These are phyloP conservation scores for Protobothrops flavoviridis DNA, from an alignment of 2,113 vertebrate species.

Conservation along the genomic window DNA sequence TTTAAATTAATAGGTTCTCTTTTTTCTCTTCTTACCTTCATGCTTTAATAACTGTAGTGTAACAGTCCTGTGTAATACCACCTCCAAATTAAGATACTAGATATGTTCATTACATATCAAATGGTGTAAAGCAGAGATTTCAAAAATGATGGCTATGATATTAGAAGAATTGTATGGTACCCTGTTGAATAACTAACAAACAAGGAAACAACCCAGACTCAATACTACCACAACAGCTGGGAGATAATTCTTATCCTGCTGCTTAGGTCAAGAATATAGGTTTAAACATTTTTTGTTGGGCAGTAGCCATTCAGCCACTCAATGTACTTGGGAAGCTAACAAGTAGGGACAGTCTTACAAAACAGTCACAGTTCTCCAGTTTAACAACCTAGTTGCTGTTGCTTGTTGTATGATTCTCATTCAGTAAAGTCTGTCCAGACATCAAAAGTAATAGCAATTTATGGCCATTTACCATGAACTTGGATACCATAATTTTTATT, in stretches of 20 bases:
- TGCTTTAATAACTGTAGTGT: not conserved
- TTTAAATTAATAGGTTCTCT: constrained; percentile 11
- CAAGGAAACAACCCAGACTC: not conserved
- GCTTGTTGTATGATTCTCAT: not conserved
- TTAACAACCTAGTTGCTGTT: not conserved
- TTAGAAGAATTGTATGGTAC: not conserved
- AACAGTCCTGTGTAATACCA: not conserved
- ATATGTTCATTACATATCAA: not conserved
- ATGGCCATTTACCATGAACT: not conserved
- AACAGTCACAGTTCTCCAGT: not conserved
- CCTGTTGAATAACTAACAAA: not conserved
- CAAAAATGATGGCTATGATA: not conserved
- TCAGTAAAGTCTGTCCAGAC: not conserved
- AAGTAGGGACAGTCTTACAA: not conserved
- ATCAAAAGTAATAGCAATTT: not conserved
- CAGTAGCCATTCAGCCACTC: not conserved
- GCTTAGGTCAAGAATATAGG: not conserved
- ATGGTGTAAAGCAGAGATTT: not conserved
- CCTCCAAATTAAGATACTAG: not conserved
- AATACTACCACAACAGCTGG: not conserved
- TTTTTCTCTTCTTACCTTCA: constrained; percentile 19
- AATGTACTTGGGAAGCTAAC: not conserved
- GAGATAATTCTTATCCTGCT: not conserved
- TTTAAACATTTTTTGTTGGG: not conserved
- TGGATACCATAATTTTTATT: not conserved